A percentile compares a stretch with the other conserved stretches of the same genome.
These are phyloP conservation scores for Teleogryllus occipitalis DNA, from an alignment of 1,140 invertebrate genomes.

Conservation along the genomic window DNA sequence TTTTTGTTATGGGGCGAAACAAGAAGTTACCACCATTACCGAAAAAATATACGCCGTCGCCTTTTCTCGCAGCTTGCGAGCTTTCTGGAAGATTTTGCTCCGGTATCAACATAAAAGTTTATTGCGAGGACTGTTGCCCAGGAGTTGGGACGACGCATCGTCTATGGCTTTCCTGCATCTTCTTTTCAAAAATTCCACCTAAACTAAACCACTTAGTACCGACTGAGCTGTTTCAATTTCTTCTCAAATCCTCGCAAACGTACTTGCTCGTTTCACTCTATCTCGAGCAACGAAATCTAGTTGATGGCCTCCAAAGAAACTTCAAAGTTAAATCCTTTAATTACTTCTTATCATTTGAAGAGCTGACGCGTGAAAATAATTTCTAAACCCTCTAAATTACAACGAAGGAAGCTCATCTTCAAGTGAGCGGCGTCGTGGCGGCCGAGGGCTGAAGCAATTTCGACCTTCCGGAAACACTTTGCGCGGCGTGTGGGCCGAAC, in stretches of 20 bases:
- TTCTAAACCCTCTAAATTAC: not conserved
- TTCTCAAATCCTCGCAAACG: not conserved
- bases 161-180: not conserved
- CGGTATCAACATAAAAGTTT: not conserved
- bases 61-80: not conserved
- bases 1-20: not conserved
- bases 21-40: not conserved
- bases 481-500: too few relatives aligned
- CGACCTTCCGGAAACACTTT: not conserved
- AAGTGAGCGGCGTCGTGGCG: not conserved
- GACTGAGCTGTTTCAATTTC: not conserved
- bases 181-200: not conserved
- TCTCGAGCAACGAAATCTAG: not conserved
- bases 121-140: not conserved
- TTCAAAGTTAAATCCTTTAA: conserved; percentile 6
- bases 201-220: conserved; percentile 4
- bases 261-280: not conserved
- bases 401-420: not conserved
- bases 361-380: conserved; percentile 4
- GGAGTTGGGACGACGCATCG: not conserved
- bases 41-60: not conserved
- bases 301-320: not conserved
- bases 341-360: conserved; percentile 1
- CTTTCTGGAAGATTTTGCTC: not conserved
- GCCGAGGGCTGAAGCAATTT: not conserved